Percentiles rank a stretch among this genome's conserved stretches.
phyloP scores from a whole-genome alignment of 1,140 invertebrate genomes.

The Brachionus rotundiformis region DNA sequence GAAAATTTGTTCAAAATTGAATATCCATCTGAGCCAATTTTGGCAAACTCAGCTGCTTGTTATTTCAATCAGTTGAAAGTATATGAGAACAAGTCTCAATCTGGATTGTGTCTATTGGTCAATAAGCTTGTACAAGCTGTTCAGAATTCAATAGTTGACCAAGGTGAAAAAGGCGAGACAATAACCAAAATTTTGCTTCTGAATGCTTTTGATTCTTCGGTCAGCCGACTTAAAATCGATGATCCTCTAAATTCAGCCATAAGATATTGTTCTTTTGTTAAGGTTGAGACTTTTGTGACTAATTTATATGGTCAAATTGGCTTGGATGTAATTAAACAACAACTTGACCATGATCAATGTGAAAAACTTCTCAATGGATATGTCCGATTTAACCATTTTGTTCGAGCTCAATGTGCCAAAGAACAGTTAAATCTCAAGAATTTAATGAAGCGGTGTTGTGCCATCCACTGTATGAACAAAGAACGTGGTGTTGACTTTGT shows the following conservation, averaged over 20 bases:
- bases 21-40: constrained; percentile 20
- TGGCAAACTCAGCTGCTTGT: background rate
- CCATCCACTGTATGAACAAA: background rate
- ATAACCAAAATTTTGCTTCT: background rate
- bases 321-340: background rate
- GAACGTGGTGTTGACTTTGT: background rate
- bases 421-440: background rate
- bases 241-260: background rate
- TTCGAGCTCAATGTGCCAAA: background rate
- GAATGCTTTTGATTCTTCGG: background rate
- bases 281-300: background rate
- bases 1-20: constrained; percentile 8
- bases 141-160: background rate
- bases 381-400: constrained; percentile 16
- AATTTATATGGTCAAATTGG: background rate
- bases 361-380: background rate
- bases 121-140: background rate
- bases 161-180: constrained; percentile 31
- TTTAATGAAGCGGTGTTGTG: background rate
- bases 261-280: background rate
- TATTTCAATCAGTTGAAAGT: background rate
- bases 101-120: background rate
- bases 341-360: background rate
- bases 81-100: background rate
- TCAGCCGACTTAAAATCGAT: background rate